phyloP scores from a whole-genome alignment of 2,797 vertebrate genomes.

The Neosalanx taihuensis region DNA sequence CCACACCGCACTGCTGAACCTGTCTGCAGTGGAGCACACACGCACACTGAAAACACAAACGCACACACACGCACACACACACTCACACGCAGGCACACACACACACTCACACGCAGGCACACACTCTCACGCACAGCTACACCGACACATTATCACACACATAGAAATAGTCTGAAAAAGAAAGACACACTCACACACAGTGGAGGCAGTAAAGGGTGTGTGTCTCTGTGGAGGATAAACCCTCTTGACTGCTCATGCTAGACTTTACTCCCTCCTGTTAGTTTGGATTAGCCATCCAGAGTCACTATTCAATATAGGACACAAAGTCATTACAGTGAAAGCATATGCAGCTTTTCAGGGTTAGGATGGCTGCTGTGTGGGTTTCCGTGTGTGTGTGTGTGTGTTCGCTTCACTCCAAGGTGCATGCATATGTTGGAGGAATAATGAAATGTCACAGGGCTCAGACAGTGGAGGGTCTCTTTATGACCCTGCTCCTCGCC shows the following conservation, averaged over 20 bases:
- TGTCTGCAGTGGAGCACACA: neutral
- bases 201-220: neutral
- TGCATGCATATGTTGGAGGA: slow-evolving; percentile 24
- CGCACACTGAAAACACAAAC: neutral
- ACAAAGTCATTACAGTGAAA: slow-evolving; percentile 18
- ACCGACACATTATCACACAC: neutral
- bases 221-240: slow-evolving; percentile 4
- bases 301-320: slow-evolving; percentile 15
- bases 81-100: neutral
- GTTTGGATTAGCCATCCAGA: slow-evolving; percentile 24
- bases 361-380: slow-evolving; percentile 2
- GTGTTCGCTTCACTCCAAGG: slow-evolving; percentile 18
- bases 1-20: slow-evolving; percentile 21
- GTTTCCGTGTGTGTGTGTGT: neutral
- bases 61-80: slow-evolving; percentile 2
- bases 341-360: slow-evolving; percentile 20
- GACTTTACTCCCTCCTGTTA: slow-evolving; percentile 19
- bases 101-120: neutral
- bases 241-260: slow-evolving; percentile 3
- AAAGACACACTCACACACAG: neutral
- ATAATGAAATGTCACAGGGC: slow-evolving; percentile 12
- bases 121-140: neutral
- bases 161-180: neutral
- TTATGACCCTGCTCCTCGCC: slow-evolving; percentile 36
- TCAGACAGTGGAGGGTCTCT: slow-evolving; percentile 1